Evolutionary conservation across 2,888 invertebrate genomes (phyloP).

Genomic region (Cerceris rybyensis): DNA sequence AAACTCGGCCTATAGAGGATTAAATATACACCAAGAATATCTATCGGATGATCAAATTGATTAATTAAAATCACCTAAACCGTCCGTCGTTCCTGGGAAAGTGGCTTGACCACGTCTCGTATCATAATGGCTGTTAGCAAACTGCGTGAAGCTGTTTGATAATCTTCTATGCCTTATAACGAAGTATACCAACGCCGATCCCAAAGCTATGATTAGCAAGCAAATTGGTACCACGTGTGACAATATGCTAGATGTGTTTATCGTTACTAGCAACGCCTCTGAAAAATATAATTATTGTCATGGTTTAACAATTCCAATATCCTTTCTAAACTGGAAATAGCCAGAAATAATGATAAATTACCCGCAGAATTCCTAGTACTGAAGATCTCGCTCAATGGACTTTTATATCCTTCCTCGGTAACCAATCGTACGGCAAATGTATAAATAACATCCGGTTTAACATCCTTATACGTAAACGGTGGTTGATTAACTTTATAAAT

Average conservation of each 20-base stretch:
- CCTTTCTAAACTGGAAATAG: background rate
- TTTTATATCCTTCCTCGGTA: conserved; percentile 85
- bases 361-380: conserved; percentile 78
- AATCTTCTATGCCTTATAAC: conserved; percentile 88
- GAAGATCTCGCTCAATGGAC: conserved; percentile 85
- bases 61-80: conserved; percentile 84
- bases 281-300: background rate
- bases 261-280: conserved; percentile 65
- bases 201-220: conserved; percentile 84
- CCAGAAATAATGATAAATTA: conserved; percentile 57
- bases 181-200: conserved; percentile 85
- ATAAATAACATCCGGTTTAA: conserved; percentile 83
- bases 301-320: background rate
- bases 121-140: conserved; percentile 93
- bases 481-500: conserved; percentile 83
- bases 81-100: conserved; percentile 87
- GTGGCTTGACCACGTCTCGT: conserved; percentile 93
- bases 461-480: conserved; percentile 84
- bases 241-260: conserved; percentile 78
- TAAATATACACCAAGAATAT: too few relatives aligned
- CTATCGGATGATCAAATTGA: background rate
- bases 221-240: conserved; percentile 84
- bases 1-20: too few relatives aligned
- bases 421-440: conserved; percentile 86
- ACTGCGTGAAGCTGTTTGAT: conserved; percentile 90